These are phyloP conservation scores for Tapirus indicus DNA, from an alignment of 2,797 vertebrate species.

Conservation along the genomic window DNA sequence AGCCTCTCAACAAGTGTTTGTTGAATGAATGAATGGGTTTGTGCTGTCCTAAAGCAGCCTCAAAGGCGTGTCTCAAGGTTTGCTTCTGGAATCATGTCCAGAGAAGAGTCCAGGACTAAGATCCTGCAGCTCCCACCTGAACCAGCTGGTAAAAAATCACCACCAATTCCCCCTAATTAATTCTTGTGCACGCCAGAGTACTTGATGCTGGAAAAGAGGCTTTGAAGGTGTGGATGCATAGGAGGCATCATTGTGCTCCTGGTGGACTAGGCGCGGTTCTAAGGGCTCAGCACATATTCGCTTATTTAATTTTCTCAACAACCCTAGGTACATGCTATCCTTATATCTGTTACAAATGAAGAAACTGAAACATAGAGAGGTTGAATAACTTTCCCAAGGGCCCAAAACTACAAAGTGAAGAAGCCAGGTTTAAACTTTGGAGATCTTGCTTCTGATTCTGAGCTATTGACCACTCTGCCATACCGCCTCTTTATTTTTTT, in stretches of 20 bases:
- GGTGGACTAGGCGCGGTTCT: accelerated
- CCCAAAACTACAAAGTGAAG: background rate
- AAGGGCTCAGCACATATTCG: background rate
- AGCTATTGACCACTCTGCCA: accelerated
- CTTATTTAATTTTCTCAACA: background rate
- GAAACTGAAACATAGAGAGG: background rate
- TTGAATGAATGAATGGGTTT: background rate
- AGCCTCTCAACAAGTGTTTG: too few relatives aligned
- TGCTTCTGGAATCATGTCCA: background rate
- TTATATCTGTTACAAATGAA: background rate
- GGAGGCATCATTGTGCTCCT: background rate
- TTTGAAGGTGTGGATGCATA: background rate
- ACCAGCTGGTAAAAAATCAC: background rate
- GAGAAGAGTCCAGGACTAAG: background rate
- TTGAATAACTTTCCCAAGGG: background rate
- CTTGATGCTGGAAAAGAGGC: accelerated
- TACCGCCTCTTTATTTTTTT: background rate
- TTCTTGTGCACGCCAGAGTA: background rate
- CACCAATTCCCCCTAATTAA: too few relatives aligned
- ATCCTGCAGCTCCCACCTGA: background rate
- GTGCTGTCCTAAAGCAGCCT: background rate
- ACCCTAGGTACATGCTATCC: background rate
- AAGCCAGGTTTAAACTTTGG: background rate
- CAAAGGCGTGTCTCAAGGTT: background rate
- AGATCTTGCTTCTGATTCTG: background rate